Evolutionary conservation across 2,113 vertebrate species (phyloP).

Genomic region (Puma concolor): DNA sequence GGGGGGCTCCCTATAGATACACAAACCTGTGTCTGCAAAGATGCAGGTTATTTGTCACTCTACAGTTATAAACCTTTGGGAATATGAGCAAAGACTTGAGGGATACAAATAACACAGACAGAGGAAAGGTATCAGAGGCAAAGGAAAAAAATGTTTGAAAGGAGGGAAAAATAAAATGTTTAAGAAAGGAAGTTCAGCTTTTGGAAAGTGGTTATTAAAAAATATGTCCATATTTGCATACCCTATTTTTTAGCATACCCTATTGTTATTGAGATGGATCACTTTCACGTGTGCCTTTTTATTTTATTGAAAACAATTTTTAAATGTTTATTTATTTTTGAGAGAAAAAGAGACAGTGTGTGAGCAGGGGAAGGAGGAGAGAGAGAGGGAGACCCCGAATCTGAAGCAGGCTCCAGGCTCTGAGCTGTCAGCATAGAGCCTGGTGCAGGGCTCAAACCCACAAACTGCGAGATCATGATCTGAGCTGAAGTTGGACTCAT

Average conservation of each 20-base stretch:
- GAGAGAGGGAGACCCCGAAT: too few species aligned
- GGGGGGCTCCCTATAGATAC: neutral
- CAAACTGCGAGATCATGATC: too few species aligned
- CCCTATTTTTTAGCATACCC: neutral
- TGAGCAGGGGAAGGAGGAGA: too few species aligned
- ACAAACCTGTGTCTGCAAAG: neutral
- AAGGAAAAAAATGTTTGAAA: neutral
- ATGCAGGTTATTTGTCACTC: constrained; percentile 23
- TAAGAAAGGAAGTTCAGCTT: neutral
- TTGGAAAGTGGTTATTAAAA: neutral
- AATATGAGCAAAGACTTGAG: neutral
- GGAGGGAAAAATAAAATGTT: neutral
- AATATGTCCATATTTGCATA: neutral
- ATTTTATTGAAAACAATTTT: too few species aligned
- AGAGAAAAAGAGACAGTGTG: too few species aligned
- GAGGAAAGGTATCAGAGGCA: neutral
- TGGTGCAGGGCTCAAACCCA: too few species aligned
- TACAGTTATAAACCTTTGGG: neutral
- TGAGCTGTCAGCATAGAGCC: too few species aligned
- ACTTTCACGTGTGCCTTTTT: neutral
- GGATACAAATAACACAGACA: neutral
- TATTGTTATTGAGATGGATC: neutral
- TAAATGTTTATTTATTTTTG: too few species aligned
- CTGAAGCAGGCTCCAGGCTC: too few species aligned
- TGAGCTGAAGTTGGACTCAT: too few species aligned